Conservation (phyloP, 2,113 vertebrate genomes). For the Trachemys scripta region DNA sequence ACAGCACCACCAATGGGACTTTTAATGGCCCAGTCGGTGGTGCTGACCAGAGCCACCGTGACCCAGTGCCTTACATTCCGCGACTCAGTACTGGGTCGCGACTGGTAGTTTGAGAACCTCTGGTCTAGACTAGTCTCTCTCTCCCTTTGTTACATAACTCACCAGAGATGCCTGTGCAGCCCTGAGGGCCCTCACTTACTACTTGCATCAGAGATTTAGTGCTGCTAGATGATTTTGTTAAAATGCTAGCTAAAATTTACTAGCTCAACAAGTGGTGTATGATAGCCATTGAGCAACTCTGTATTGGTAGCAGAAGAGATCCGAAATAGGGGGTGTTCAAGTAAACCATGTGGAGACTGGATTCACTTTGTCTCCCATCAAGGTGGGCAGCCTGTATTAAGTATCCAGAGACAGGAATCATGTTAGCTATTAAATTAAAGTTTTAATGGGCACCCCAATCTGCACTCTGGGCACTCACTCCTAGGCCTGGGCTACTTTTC, state of each 20-base stretch:
- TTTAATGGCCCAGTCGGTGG: no score
- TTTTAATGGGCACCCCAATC: not conserved
- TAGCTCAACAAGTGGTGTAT: not conserved
- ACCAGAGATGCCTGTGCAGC: not conserved
- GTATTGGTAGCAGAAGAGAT: not conserved
- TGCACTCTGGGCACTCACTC: not conserved
- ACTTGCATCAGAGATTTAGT: not conserved
- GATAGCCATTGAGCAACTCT: not conserved
- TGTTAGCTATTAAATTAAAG: not conserved
- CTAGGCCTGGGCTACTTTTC: not conserved
- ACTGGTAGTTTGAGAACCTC: no score
- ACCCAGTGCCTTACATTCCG: no score
- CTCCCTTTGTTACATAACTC: no score
- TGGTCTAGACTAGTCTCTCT: no score
- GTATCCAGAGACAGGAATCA: not conserved
- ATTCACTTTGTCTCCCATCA: not conserved
- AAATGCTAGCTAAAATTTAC: not conserved
- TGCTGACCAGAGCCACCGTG: no score
- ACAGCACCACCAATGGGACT: no score
- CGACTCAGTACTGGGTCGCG: no score
- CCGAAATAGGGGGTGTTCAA: no score
- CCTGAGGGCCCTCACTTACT: not conserved
- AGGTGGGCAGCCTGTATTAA: not conserved
- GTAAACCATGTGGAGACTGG: not conserved
- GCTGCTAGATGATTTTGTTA: not conserved